Evolutionary conservation across 2,888 invertebrate genomes (phyloP), one percentile per base, ranked within the genome.

Genomic region (Amphipyra berbera): DNA sequence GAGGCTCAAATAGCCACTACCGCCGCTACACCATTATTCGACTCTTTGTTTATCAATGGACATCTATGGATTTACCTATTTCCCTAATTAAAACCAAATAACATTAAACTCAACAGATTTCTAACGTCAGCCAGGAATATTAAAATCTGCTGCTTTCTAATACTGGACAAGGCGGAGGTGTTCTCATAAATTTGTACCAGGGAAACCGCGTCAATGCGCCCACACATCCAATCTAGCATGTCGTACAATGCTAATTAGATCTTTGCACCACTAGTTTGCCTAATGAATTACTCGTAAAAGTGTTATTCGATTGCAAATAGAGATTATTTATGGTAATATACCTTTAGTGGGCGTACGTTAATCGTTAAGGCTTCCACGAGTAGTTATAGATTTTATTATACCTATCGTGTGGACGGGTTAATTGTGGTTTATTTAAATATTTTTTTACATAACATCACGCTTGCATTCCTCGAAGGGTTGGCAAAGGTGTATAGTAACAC

Each of bases 281-380:
- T 91, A 91, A 91, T 90, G 89, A 92, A 91, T 90, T 88, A 88
- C 88, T 82, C 85, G 87, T 89, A 87, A 89, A 88, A 85, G 79
- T 81, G 71, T 72, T 78, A 76, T 73, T 72, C 48, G 67, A 78
- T 72, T 68, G 79, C 69, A 61, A 61, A 72, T 68, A 52, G 74
- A 64, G 69, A 71, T 68, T 72, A 73, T 76, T 68, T 66, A 76
- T 76, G 61, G 55, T 57, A 66, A 70, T 73, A 49, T 14, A 27
- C 27, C 30, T 21, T 63, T 41, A 42, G 76, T 78, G 66, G 78
- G 77, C 45, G 64, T 73, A 35, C 14, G 21, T 68, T 59, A 62
- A 68, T 73, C 73, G 58, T 40, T 54, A 53, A 44, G 10, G 30
- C 14, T 46, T 45, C 15, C n/a, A 14, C 27, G 37, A 40, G 41